Base-by-base conservation (phyloP, 2,797 vertebrate genomes). In the Darevskia nairensis region DNA sequence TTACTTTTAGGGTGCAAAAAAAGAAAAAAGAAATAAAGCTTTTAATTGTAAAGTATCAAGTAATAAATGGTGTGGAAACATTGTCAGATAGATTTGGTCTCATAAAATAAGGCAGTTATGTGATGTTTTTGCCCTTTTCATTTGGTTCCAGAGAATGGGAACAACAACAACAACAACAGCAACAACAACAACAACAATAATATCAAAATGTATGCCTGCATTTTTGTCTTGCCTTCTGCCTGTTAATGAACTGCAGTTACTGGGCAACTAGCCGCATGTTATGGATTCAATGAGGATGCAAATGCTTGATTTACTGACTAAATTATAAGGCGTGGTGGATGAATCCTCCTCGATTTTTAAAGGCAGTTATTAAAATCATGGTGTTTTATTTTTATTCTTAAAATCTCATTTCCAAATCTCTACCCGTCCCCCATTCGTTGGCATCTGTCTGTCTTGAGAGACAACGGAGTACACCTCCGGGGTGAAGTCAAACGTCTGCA, bases 41-140 rank as follows among this genome's bases (percentile, higher is more conserved):
- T 95, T 96, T 96, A 95, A 93, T 93, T 95, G 32, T 92, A 93
- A 19, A 91, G 55, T 92, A 85, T 81, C 94, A 72, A 41, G 21
- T 94, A 89, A 95, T 94, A 94, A 95, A 94, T 86, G 78, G 39
- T 8, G 74, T 41, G 21, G 81, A 92, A 89, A 93, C 86, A 10
- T 87, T 23, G 84, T 93, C 94, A 91, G 96, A 96, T 94, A 94
- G 94, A 96, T 96, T 96, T 64, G 35, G 80, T 84, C 88, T 94
- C 96, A 95, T 92, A 89, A 95, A 96, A 95, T 94, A 75, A 94
- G 74, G 92, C 32, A 96, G 95, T 94, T 94, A 66, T 89, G 88
- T 93, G 50, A 91, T 90, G 80, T 86, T 84, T 94, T 93, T 96
- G 93, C 76, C 93, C 94, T 96, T 96, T 94, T 92, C 86, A 80